Base-by-base conservation (phyloP, 2,797 vertebrate genomes). In the Discoglossus pictus region DNA sequence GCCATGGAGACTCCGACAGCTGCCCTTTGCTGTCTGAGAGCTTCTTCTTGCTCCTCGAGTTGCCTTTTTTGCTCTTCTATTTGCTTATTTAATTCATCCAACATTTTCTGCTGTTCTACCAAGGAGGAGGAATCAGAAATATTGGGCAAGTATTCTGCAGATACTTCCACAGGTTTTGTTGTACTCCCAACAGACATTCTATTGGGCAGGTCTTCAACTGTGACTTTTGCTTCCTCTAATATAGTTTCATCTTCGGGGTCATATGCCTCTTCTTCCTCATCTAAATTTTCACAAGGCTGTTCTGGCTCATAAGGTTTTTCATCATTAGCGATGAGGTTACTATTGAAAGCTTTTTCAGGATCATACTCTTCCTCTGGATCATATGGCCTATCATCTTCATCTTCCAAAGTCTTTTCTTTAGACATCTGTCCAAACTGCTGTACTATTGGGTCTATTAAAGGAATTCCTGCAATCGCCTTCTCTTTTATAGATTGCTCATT, bases 221-320 rank as follows among this genome's bases (percentile, higher is more conserved):
- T 78, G 9, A 93, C 92, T 76, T 93, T 91, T 72, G 96, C 91
- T 82, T 97, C 95, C 73, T 95, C 91, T 74, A 98, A 82, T 53
- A 98, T 93, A 0, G 93, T 96, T 74, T 98, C 95, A 34, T 99
- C 96, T 62, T 99, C 97, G 2, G 96, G 96, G 83, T 99, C 97
- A 0, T 98, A 99, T 2, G 94, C 96, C 44, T 94, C 88, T 55
- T 95, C 96, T 16, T 94, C 92, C 13, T 80, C 79, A 56, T 86
- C 44, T 1, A 75, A 44, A 15, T 75, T 13, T 35, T 78, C 80
- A 8, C 76, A 58, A 2, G 75, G 67, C 21, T 55, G 78, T 50
- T 87, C 83, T 12, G 40, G 24, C 0, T 78, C 78, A 0, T 61
- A 84, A 5, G 68, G 69, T 42, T 79, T 83, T 6, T 79, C 78